Base-by-base conservation (phyloP, 2,888 invertebrate genomes). In the Orchesellides sinensis region DNA sequence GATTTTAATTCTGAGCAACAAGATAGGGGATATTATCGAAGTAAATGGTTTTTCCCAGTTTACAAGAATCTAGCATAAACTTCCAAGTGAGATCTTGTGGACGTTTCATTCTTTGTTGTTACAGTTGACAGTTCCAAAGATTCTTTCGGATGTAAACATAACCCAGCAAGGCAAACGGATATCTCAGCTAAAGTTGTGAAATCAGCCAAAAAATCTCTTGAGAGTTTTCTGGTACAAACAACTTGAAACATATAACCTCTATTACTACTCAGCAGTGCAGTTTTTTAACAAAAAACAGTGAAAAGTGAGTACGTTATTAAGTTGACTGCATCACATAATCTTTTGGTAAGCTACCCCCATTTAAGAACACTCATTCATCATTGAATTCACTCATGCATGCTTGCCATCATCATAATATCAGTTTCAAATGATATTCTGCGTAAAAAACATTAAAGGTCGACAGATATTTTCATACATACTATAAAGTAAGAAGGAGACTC, bases 81-180 rank as follows among this genome's bases (percentile, higher is more conserved):
- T n/a, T n/a, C n/a, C n/a, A n/a, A 32, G 10, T 32, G 32, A 40
- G 40, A 10, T 8, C 40, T n/a, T 40, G 14, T 40, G 2, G 4
- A 40, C n/a, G n/a, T n/a, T n/a, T n/a, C n/a, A n/a, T n/a, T n/a
- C n/a, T n/a, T n/a, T n/a, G n/a, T n/a, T n/a, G 10, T n/a, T 40
- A 40, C 40, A 14, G 40, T 2, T n/a, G 10, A 40, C 2, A 40
- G 40, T 40, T 6, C 6, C 10, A 32, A 10, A 6, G 10, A 32
- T 5, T 32, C 75, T 66, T 75, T 75, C 66, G 65, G 25, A 56
- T 25, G 3, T 27, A 40, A 40, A n/a, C 40, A 40, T 6, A n/a
- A 21, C 56, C 12, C 56, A 21, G 56, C 12, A 56, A 56, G 27
- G 52, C 40, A 75, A 75, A 66, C 75, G 75, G 75, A 75, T 75